phyloP scores from a whole-genome alignment of 2,797 vertebrate genomes.

The Cynodonichthys magdalenae region DNA sequence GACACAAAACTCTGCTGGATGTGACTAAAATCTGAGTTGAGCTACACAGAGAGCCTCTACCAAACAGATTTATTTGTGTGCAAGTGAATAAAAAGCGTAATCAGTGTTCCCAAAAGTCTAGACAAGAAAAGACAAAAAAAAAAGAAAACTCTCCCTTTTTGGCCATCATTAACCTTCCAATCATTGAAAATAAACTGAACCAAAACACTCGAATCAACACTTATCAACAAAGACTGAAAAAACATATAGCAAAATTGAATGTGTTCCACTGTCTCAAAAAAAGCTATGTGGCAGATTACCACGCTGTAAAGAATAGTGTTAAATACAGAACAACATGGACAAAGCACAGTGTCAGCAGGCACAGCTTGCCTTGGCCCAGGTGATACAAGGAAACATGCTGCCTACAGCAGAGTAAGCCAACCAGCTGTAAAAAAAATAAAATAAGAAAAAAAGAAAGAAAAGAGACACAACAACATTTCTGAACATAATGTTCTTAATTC shows the following conservation, averaged over 20 bases:
- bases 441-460: slow-evolving; percentile 14
- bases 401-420: slow-evolving; percentile 45
- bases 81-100: not conserved
- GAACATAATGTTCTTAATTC: slow-evolving; percentile 38
- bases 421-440: slow-evolving; percentile 49
- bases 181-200: slow-evolving; percentile 36
- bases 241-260: slow-evolving; percentile 18
- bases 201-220: slow-evolving; percentile 1
- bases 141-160: not conserved
- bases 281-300: slow-evolving; percentile 52
- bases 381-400: slow-evolving; percentile 53
- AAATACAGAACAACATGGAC: slow-evolving; percentile 53
- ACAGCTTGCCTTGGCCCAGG: slow-evolving; percentile 23
- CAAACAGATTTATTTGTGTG: not conserved
- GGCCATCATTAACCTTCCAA: slow-evolving; percentile 19
- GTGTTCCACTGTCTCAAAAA: slow-evolving; percentile 20
- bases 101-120: slow-evolving; percentile 8
- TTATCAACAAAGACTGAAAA: slow-evolving; percentile 20
- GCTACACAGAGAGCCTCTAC: too few species aligned
- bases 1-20: too few species aligned
- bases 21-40: too few species aligned
- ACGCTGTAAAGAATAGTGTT: slow-evolving; percentile 54
- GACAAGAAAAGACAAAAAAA: slow-evolving; percentile 2
- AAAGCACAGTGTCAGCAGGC: slow-evolving; percentile 58
- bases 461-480: slow-evolving; percentile 29